Base-by-base conservation (phyloP, 2,888 invertebrate species). In the Diplazon laetatorius region DNA sequence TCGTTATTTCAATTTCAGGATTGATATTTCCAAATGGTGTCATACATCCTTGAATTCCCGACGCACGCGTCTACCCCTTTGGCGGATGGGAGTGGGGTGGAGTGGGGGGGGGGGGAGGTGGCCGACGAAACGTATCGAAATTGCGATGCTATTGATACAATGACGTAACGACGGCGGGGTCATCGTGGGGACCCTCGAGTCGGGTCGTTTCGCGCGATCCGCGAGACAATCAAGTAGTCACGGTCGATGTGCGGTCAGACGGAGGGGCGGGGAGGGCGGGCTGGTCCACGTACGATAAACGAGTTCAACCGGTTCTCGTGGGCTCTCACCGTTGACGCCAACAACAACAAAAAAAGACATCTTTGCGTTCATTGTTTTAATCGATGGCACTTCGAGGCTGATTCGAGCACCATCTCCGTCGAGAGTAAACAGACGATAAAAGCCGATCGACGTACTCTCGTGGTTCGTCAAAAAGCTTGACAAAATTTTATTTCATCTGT, bases 191-290 rank as follows among this genome's bases (percentile, higher is more conserved):
- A 25, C 6, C 2, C 37, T 5, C 10, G 18, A 0, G 35, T 35
- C 1, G 30, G 16, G n/a, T 10, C 10, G 37, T 8, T n/a, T 57
- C 10, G 35, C 18, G 18, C 8, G 18, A 50, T 2, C 18, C 20
- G 18, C 57, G 20, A 35, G 30, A 18, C 20, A 46, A 42, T 16
- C 20, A 65, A 14, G 65, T 70, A 59, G 57, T 59, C 39, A 57
- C 16, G 18, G 44, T 18, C n/a, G 16, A n/a, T 55, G 39, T 57
- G n/a, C 66, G 18, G 52, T 60, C 62, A 48, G 62, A 68, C 74
- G 16, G 30, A 30, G 6, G 30, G 30, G 30, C 4, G 30, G 6
- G 2, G 30, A 6, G 30, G 30, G 30, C 6, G 30, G 30, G 30
- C 6, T 30, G 30, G 30, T 6, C n/a, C n/a, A n/a, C n/a, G n/a